Percentiles rank a stretch among this genome's conserved stretches.
These are phyloP conservation scores for Pitangus sulphuratus DNA, from an alignment of 2,797 vertebrate species.

Conservation along the genomic window DNA sequence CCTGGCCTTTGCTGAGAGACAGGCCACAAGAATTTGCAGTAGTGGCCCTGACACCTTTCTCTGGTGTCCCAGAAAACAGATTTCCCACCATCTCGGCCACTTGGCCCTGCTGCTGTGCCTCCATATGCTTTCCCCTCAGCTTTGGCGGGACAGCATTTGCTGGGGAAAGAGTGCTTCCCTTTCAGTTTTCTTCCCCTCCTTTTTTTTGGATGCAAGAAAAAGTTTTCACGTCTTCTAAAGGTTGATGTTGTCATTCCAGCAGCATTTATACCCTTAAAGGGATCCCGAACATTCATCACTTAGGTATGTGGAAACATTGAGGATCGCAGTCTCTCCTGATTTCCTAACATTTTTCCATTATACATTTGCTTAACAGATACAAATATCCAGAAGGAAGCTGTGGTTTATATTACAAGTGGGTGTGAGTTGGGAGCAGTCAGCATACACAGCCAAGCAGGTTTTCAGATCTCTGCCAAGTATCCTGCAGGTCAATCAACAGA, in stretches of 20 bases:
- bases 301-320: neutral
- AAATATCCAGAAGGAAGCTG: neutral
- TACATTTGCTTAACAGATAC: neutral
- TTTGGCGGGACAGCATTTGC: neutral
- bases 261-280: neutral
- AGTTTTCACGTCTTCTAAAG: neutral
- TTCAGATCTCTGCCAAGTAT: neutral
- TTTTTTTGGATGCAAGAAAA: neutral
- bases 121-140: neutral
- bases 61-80: neutral
- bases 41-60: neutral
- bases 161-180: neutral
- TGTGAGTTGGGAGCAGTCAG: neutral
- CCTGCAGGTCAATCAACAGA: neutral
- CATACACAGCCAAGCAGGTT: neutral
- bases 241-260: neutral
- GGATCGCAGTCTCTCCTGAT: neutral
- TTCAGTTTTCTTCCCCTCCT: neutral
- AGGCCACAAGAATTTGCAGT: neutral
- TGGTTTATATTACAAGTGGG: neutral
- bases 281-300: neutral
- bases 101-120: neutral
- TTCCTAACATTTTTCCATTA: neutral
- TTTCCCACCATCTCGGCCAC: accelerated
- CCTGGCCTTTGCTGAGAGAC: neutral